Percentiles rank a stretch among this genome's conserved stretches.
Conservation (phyloP, 2,113 vertebrate species). For the Macquaria australasica region DNA sequence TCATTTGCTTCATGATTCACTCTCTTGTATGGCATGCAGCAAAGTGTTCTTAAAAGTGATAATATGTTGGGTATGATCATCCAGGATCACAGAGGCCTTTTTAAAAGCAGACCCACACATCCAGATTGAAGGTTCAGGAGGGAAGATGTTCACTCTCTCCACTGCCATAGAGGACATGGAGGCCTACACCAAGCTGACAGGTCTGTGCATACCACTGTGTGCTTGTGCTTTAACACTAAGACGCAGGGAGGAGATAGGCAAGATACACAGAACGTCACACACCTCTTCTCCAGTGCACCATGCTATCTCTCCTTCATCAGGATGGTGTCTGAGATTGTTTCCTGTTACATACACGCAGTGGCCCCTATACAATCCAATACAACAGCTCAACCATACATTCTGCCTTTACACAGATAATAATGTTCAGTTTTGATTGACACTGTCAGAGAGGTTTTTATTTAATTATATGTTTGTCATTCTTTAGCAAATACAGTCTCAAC, state of each 20-base stretch:
- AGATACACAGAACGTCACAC: too few relatives aligned
- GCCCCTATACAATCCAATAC: too few relatives aligned
- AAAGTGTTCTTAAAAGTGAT: not conserved
- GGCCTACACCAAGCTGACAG: conserved; percentile 95
- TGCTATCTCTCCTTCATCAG: too few relatives aligned
- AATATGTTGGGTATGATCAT: not conserved
- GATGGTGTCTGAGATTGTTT: too few relatives aligned
- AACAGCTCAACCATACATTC: too few relatives aligned
- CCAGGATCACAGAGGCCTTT: conserved; percentile 95
- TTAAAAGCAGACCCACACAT: conserved; percentile 90
- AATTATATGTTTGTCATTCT: too few relatives aligned
- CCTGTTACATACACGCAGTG: too few relatives aligned
- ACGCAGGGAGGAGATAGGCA: not conserved
- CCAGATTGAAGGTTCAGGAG: conserved; percentile 83
- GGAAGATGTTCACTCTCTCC: conserved; percentile 86
- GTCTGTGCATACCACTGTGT: conserved; percentile 74
- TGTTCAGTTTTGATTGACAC: too few relatives aligned
- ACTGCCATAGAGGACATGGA: conserved; percentile 94
- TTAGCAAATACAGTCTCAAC: too few relatives aligned
- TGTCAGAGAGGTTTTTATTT: too few relatives aligned
- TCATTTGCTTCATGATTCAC: not conserved
- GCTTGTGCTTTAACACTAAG: not conserved
- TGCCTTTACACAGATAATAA: too few relatives aligned
- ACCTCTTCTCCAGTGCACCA: too few relatives aligned
- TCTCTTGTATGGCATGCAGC: not conserved